Evolutionary conservation across 2,113 vertebrate species (phyloP).

Genomic region (Taurulus bubalis): DNA sequence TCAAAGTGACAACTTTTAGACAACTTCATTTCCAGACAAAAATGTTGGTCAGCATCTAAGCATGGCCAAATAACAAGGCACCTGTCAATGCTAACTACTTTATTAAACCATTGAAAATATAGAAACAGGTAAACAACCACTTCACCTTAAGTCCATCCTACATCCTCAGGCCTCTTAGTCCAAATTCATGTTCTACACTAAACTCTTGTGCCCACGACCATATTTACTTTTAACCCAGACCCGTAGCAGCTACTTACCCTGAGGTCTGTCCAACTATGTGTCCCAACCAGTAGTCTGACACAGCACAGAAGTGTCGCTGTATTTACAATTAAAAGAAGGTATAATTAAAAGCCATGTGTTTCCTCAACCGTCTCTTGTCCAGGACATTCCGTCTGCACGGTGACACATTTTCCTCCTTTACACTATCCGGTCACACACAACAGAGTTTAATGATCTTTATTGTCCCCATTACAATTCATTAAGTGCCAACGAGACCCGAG

Average conservation of each 20-base stretch:
- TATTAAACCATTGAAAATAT: background rate
- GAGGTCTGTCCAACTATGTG: background rate
- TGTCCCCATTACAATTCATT: constrained; percentile 62
- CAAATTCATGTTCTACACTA: background rate
- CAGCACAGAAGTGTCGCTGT: constrained; percentile 75
- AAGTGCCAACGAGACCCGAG: constrained; percentile 45
- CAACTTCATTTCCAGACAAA: background rate
- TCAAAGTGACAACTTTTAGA: background rate
- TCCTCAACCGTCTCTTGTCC: constrained; percentile 12
- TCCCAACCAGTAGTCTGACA: background rate
- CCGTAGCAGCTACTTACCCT: background rate
- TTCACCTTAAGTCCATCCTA: background rate
- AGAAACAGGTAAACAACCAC: background rate
- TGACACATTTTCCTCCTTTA: constrained; percentile 35
- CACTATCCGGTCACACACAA: constrained; percentile 32
- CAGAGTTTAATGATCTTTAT: constrained; percentile 51
- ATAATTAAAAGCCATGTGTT: constrained; percentile 42
- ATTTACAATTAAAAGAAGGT: constrained; percentile 31
- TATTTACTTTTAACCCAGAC: background rate
- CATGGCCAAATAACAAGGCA: background rate
- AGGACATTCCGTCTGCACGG: constrained; percentile 16
- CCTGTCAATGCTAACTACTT: background rate
- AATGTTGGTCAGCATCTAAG: background rate
- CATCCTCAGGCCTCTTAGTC: background rate
- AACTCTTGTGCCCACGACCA: constrained; percentile 69